Evolutionary conservation across 2,113 vertebrate species (phyloP), one percentile per base, ranked within the genome.

Genomic region (Ammodytes dubius): DNA sequence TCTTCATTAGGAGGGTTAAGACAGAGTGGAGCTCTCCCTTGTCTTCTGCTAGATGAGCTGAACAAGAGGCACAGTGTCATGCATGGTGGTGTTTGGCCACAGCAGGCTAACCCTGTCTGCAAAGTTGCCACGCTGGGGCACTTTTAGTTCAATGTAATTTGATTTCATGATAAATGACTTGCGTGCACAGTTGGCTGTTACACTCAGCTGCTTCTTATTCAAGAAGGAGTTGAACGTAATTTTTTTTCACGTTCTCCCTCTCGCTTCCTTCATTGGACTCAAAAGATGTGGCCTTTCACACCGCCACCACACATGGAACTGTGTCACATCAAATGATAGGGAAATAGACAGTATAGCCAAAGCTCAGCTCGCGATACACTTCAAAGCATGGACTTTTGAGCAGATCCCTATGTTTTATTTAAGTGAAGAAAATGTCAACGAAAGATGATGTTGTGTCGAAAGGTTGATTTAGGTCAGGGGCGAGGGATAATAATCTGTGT

Each of bases 61-160:
- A 89, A 92, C 88, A 92, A 92, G 82, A 92, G 90, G 79, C 74
- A 87, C 89, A 87, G 89, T 93, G 92, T 92, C 88, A 70, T 77
- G 66, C 85, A 76, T 87, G 74, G 70, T 56, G 67, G 80, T 72
- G 85, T 90, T 83, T 85, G 73, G 86, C 76, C 84, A 87, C 85
- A 78, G 90, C 66, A 49, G 67, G 76, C 79, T 53, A 77, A 83
- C 65, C 49, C 76, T 53, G 77, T 85, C 80, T 85, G 82, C 86
- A 89, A 89, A 93, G 83, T 91, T 89, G 87, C 88, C 90, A 88
- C 15, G 77, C 88, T 73, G 85, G 90, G 82, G 81, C 82, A 82
- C 87, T 91, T 91, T 88, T 75, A 89, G 77, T 88, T 77, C 82
- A 72, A 65, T 71, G 86, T 89, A 89, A 93, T 93, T 91, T 88